Evolutionary conservation across 2,888 invertebrate species (phyloP).

Genomic region (Nomada fucata): DNA sequence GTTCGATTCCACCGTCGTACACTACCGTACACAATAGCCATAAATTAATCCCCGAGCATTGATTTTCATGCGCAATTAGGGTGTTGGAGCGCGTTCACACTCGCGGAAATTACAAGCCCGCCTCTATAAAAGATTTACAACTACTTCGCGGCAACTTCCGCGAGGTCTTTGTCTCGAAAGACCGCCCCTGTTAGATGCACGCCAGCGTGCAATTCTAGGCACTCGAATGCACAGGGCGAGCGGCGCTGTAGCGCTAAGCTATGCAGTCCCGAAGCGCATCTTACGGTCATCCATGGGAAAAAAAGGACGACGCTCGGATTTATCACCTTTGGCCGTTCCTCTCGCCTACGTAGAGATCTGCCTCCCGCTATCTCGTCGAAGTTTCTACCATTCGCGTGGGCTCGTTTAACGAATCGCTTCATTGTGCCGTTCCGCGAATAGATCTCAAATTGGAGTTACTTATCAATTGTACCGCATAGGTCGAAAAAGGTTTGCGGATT

Average conservation of each 20-base stretch:
- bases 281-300: constrained; percentile 24
- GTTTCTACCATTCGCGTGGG: background rate
- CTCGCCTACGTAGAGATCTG: constrained; percentile 24
- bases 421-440: background rate
- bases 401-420: background rate
- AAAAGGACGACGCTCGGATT: constrained; percentile 47
- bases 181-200: constrained; percentile 43
- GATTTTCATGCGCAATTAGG: constrained; percentile 21
- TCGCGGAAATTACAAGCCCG: constrained; percentile 22
- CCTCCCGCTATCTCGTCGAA: constrained; percentile 2
- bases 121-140: constrained; percentile 45
- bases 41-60: constrained; percentile 21
- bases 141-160: constrained; percentile 32
- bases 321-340: constrained; percentile 52
- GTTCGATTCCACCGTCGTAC: background rate
- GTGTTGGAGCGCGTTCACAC: constrained; percentile 21
- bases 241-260: constrained; percentile 55
- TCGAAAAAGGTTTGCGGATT: too few species aligned
- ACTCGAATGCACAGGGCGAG: constrained; percentile 9
- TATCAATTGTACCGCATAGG: too few species aligned
- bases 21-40: background rate
- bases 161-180: constrained; percentile 41
- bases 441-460: too few species aligned
- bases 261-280: constrained; percentile 48
- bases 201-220: background rate